phyloP scores from a whole-genome alignment of 2,113 vertebrate species.

The cattle (Bos taurus) region ARS-UCD2.0 NC_037339.1:21314501-21315000 shows the following conservation, averaged over 20 bases:
- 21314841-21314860: neutral
- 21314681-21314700: neutral
- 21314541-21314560: neutral
- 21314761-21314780: neutral
- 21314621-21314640: neutral
- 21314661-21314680: neutral
- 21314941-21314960: neutral
- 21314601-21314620: neutral
- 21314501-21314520: neutral
- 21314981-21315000: neutral
- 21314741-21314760: neutral
- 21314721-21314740: fast-evolving
- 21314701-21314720: neutral
- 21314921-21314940: neutral
- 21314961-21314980: neutral
- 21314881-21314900: neutral
- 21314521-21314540: no score
- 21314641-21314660: neutral
- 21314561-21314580: neutral
- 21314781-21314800: neutral
- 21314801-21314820: neutral
- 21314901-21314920: neutral
- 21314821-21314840: no score
- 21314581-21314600: neutral
- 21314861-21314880: neutral